Evolutionary conservation across 2,888 invertebrate species (phyloP).

Genomic region (Trachelus stipa): DNA sequence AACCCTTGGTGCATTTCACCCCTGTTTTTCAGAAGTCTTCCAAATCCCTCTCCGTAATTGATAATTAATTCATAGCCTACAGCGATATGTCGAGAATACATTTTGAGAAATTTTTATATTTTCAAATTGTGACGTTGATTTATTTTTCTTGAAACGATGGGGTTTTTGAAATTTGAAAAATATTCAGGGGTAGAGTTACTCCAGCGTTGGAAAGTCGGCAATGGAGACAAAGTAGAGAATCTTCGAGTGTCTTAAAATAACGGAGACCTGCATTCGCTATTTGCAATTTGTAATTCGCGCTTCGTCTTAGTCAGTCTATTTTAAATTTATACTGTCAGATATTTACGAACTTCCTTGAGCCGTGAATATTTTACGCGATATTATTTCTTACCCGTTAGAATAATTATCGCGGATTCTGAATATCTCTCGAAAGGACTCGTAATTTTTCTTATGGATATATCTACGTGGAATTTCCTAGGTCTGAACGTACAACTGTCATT

Average conservation of each 20-base stretch:
- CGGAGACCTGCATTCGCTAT: neutral
- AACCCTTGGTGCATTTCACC: neutral
- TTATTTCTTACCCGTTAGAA: neutral
- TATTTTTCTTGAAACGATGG: neutral
- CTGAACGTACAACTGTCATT: neutral
- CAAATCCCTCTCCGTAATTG: neutral
- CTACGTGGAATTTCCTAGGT: neutral
- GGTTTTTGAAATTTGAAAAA: neutral
- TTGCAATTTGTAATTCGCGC: neutral
- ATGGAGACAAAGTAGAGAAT: neutral
- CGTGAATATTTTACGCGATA: neutral
- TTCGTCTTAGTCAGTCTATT: neutral
- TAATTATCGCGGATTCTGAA: neutral
- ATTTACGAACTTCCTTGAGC: neutral
- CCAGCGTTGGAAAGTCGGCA: neutral
- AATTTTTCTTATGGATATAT: neutral
- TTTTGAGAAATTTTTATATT: neutral
- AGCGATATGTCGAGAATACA: neutral
- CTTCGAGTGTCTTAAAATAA: neutral
- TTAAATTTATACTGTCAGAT: neutral
- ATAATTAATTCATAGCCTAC: neutral
- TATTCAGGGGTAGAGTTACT: too few relatives aligned
- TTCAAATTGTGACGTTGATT: neutral
- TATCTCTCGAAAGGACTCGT: neutral
- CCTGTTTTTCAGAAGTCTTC: neutral